A percentile compares a stretch with the other conserved stretches of the same genome.
Conservation (phyloP, 2,797 vertebrate genomes). For the Pogoniulus pusillus region DNA sequence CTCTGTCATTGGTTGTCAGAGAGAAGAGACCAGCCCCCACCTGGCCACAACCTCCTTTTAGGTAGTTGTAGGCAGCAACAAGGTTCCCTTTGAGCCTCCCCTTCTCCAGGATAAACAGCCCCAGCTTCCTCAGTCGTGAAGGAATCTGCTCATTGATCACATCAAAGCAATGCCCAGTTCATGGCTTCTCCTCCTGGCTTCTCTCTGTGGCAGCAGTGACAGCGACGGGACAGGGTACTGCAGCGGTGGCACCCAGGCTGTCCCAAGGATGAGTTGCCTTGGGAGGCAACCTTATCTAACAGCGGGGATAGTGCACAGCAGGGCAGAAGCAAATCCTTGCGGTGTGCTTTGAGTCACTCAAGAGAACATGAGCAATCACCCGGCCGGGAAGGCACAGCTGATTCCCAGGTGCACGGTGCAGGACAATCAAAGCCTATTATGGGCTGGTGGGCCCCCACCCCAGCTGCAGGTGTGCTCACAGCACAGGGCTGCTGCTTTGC, state of each 20-base stretch:
- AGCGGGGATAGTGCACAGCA: not conserved
- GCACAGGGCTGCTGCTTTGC: not conserved
- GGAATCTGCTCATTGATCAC: not conserved
- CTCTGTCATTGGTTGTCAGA: too few species aligned
- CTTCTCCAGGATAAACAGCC: too few species aligned
- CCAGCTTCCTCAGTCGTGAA: not conserved
- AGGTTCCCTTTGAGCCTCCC: too few species aligned
- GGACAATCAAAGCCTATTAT: fast-evolving
- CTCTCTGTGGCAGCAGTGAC: not conserved
- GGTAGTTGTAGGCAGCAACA: too few species aligned
- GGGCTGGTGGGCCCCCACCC: not conserved
- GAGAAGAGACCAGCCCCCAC: too few species aligned
- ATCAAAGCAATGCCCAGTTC: not conserved
- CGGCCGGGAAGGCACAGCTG: not conserved
- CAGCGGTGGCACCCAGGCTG: not conserved
- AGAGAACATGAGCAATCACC: fast-evolving
- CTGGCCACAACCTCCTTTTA: too few species aligned
- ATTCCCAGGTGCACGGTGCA: not conserved
- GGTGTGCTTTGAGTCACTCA: not conserved
- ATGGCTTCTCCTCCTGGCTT: fast-evolving
- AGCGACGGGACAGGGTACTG: not conserved
- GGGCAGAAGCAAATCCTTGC: not conserved
- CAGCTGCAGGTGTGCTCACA: fast-evolving
- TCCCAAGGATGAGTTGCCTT: not conserved
- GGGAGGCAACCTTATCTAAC: not conserved